Evolutionary conservation across 2,888 invertebrate species (phyloP).

Genomic region (Lottia gigantea): DNA sequence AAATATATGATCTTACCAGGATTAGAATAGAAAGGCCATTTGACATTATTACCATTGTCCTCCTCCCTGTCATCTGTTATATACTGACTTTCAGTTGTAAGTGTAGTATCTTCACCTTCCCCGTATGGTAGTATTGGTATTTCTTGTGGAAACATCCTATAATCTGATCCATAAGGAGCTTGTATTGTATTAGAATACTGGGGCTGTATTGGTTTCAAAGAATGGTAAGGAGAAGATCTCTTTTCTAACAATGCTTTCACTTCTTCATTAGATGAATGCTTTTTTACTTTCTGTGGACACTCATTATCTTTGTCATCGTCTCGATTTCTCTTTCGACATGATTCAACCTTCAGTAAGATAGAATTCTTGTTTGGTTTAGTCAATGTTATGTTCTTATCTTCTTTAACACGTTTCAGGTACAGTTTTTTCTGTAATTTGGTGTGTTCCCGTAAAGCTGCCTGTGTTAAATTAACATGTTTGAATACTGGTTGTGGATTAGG

Average conservation of each 20-base stretch:
- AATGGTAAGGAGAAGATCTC: slow-evolving; percentile 14
- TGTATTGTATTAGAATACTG: neutral
- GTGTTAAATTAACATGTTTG: slow-evolving; percentile 40
- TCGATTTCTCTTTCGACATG: neutral
- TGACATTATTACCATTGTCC: neutral
- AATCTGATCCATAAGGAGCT: neutral
- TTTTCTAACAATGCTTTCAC: too few species aligned
- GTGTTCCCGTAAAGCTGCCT: slow-evolving; percentile 45
- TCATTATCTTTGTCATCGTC: neutral
- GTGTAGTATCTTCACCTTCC: neutral
- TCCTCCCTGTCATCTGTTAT: neutral
- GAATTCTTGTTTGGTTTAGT: slow-evolving; percentile 20
- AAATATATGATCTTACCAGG: neutral
- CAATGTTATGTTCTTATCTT: slow-evolving; percentile 38
- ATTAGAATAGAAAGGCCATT: neutral
- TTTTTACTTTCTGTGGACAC: neutral
- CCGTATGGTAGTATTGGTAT: slow-evolving; percentile 13
- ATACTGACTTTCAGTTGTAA: neutral
- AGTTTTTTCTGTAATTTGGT: slow-evolving; percentile 47
- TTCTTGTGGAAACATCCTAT: slow-evolving; percentile 12
- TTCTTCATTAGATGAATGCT: too few species aligned
- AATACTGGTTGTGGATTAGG: slow-evolving; percentile 22
- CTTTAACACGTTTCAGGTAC: slow-evolving; percentile 44
- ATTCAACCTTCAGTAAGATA: neutral
- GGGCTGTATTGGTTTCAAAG: neutral